These are phyloP conservation scores for Alentia gelatinosa DNA, from an alignment of 2,888 invertebrate genomes.

Conservation along the genomic window DNA sequence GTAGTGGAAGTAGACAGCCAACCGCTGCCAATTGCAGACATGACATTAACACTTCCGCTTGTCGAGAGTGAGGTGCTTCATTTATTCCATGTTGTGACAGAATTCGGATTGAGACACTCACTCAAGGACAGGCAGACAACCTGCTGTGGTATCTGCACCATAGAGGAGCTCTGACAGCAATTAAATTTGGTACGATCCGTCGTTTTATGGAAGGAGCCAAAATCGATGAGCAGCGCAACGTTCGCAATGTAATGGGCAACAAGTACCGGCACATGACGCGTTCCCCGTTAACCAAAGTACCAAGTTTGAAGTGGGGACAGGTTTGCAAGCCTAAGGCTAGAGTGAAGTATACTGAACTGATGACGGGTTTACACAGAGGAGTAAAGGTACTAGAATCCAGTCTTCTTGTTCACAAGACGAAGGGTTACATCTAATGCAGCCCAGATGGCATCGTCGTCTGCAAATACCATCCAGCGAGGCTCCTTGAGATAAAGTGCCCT, in stretches of 20 bases:
- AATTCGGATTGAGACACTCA: background rate
- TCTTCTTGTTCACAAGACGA: background rate
- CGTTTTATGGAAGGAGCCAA: background rate
- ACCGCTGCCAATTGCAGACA: conserved; percentile 5
- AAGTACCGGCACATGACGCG: background rate
- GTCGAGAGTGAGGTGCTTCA: background rate
- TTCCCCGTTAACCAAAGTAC: background rate
- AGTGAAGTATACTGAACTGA: background rate
- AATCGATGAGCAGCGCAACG: background rate
- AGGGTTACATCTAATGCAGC: conserved; percentile 52
- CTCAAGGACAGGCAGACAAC: background rate
- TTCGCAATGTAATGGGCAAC: background rate
- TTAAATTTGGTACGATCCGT: background rate
- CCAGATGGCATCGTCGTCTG: conserved; percentile 58
- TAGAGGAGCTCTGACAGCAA: background rate
- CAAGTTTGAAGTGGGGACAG: background rate
- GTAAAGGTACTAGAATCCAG: background rate
- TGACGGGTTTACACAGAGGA: background rate
- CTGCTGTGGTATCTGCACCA: background rate
- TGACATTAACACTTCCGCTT: too few species aligned
- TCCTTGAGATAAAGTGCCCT: conserved; percentile 58
- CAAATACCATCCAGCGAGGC: conserved; percentile 40
- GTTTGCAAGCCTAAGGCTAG: background rate
- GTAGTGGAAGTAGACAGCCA: background rate
- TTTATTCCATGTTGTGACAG: background rate